These are phyloP conservation scores for Drosophila cardini DNA, from an alignment of 1,140 invertebrate species.

Conservation along the genomic window DNA sequence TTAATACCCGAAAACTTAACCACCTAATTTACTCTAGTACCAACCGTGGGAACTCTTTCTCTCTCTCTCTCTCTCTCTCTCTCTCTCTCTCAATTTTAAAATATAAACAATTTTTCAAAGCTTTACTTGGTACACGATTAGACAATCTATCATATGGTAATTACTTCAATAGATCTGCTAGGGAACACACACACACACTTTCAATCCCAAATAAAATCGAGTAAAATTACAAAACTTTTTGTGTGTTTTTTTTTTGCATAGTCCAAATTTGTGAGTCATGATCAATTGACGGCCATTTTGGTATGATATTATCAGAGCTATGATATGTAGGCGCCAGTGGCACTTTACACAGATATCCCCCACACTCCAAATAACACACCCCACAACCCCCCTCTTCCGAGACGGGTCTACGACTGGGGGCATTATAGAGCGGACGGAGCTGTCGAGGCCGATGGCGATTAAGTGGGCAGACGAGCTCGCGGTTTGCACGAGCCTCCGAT, in stretches of 20 bases:
- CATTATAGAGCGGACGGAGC: conserved; percentile 53
- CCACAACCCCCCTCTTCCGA: conserved; percentile 41
- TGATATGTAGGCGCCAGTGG: conserved; percentile 77
- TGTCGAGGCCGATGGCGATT: conserved; percentile 43
- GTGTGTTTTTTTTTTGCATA: conserved; percentile 23
- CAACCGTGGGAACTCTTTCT: too few species aligned
- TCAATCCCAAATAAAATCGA: neutral
- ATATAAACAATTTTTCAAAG: neutral
- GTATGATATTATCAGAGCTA: conserved; percentile 70
- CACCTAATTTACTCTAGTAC: too few species aligned
- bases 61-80: too few species aligned
- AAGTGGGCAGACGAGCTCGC: conserved; percentile 52
- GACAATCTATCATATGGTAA: neutral
- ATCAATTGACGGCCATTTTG: conserved; percentile 57
- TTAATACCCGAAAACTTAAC: too few species aligned
- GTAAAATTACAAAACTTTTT: neutral
- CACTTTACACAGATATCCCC: conserved; percentile 77
- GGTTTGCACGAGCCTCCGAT: conserved; percentile 37
- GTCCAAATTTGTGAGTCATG: conserved; percentile 48
- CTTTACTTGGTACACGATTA: neutral
- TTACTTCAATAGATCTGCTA: conserved; percentile 13
- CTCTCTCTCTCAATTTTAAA: too few species aligned
- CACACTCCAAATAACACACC: conserved; percentile 1
- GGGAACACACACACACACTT: neutral
- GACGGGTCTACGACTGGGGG: conserved; percentile 21